phyloP scores from a whole-genome alignment of 2,888 invertebrate species.

The Lysandra coridon region DNA sequence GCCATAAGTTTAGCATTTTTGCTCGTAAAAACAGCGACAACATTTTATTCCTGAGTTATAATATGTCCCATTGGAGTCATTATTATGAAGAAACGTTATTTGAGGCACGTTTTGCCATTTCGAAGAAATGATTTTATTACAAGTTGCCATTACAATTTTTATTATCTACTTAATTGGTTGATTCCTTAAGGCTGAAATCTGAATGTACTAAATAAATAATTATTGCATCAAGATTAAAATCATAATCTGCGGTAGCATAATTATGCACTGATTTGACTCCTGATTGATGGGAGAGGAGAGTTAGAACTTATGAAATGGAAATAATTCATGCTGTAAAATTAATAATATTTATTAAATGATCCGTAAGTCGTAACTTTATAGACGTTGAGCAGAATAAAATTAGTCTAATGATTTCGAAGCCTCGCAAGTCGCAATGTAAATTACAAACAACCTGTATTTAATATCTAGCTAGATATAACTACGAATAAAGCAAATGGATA shows the following conservation, averaged over 20 bases:
- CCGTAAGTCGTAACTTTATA: too few species aligned
- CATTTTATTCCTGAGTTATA: neutral
- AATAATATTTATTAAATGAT: too few species aligned
- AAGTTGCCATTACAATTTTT: neutral
- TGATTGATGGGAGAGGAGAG: neutral
- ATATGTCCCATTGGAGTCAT: slow-evolving; percentile 14
- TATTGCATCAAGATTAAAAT: neutral
- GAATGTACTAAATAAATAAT: neutral
- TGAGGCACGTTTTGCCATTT: neutral
- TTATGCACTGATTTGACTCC: neutral
- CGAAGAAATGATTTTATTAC: slow-evolving; percentile 9
- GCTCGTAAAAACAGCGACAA: slow-evolving; percentile 3
- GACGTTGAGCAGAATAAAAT: too few species aligned
- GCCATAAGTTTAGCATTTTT: neutral
- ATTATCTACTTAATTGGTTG: neutral
- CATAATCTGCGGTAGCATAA: neutral
- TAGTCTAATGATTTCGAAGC: too few species aligned
- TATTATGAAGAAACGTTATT: slow-evolving; percentile 26
- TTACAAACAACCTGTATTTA: too few species aligned
- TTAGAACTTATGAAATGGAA: neutral
- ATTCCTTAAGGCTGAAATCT: neutral
- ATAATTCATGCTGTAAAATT: neutral
- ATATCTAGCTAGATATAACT: too few species aligned
- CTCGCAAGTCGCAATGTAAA: too few species aligned
- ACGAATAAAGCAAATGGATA: too few species aligned